Evolutionary conservation across 2,888 invertebrate genomes (phyloP).

Genomic region (Schizaphis graminum): DNA sequence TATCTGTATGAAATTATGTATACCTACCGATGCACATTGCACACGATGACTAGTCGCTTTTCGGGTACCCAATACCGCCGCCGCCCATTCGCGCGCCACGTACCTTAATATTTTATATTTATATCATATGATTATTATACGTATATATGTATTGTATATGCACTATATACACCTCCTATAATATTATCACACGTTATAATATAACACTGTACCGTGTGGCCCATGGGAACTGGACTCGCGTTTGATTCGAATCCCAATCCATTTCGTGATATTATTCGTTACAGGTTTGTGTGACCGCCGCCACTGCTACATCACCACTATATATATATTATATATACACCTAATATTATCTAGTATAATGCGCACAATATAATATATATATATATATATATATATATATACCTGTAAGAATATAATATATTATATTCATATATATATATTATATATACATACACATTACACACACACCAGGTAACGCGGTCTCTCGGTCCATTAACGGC

Average conservation of each 20-base stretch:
- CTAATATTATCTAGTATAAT: too few relatives aligned
- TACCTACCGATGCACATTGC: slow-evolving; percentile 33
- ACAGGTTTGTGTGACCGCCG: slow-evolving; percentile 38
- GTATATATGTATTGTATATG: background rate
- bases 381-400: background rate
- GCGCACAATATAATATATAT: background rate
- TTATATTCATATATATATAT: background rate
- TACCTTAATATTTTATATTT: background rate
- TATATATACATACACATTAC: background rate
- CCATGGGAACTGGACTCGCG: slow-evolving; percentile 1
- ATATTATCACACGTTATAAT: background rate
- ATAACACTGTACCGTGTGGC: background rate
- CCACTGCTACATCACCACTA: background rate
- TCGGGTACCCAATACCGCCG: background rate
- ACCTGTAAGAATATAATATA: background rate
- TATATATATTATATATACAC: too few relatives aligned
- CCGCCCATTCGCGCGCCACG: background rate
- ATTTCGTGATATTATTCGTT: slow-evolving; percentile 61
- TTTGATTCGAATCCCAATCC: slow-evolving; percentile 45
- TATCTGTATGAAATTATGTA: background rate
- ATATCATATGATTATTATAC: background rate
- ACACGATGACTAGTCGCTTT: slow-evolving; percentile 49
- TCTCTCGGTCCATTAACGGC: slow-evolving; percentile 37
- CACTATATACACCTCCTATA: background rate
- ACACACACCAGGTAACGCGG: background rate